Base-by-base conservation (phyloP, 2,113 vertebrate species). In the Datnioides undecimradiatus region DNA sequence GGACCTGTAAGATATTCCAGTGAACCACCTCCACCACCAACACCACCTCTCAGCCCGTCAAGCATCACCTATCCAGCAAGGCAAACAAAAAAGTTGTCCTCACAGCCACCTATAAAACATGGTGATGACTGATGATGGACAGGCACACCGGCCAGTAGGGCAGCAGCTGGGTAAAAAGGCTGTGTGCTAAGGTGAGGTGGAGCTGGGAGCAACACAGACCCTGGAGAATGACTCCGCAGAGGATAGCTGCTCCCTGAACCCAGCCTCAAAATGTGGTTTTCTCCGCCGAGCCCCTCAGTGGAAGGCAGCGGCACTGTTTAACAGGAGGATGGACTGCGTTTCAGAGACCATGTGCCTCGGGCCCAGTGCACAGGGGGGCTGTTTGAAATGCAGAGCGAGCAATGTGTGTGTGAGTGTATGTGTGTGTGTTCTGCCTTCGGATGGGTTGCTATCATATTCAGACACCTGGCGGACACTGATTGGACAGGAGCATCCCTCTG, bases 401-500 rank as follows among this genome's bases (percentile, higher is more conserved):
- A 86, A 84, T 55, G 76, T 52, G 55, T 63, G 59, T 76, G 87
- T 80, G 17, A 2, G 43, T 6, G 45, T 80, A 27, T 62, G 76
- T 46, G 82, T 79, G 68, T 84, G 92, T 87, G 83, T 80, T 80
- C 75, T 82, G 83, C 86, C 81, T 90, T 84, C 72, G 62, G 88
- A 94, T 87, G 73, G 88, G 88, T 87, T 83, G 88, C 92, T 94
- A 94, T 95, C 94, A 88, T 89, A 90, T 82, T 84, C 79, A 86
- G 89, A 94, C 93, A 95, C 92, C 91, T 93, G 88, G 91, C 76
- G 81, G 91, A 87, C 85, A 89, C 75, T 82, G 91, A 92, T 93
- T 92, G 94, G 93, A 90, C 76, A 72, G 83, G 80, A 83, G 83
- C 89, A 70, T 87, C 91, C 90, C 86, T 90, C 88, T 87, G 86